These are phyloP conservation scores for Synanthedon andrenaeformis DNA, from an alignment of 2,888 invertebrate species.

Conservation along the genomic window DNA sequence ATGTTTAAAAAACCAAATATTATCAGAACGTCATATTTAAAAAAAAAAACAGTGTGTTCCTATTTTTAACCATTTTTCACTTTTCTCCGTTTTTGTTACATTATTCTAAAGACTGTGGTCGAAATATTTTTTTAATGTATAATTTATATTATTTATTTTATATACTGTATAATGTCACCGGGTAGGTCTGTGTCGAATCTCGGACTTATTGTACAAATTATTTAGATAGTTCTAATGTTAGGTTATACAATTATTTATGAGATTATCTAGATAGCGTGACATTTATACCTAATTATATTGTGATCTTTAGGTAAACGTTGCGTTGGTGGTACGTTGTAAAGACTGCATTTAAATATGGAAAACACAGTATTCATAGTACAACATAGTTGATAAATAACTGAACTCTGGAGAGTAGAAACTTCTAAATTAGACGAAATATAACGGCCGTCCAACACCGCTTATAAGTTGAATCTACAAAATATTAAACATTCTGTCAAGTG, in stretches of 20 bases:
- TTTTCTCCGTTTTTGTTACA: constrained; percentile 42
- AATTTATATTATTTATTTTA: constrained; percentile 66
- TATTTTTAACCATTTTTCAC: constrained; percentile 51
- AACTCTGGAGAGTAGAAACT: constrained; percentile 11
- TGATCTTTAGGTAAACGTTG: constrained; percentile 51
- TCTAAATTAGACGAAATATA: constrained; percentile 4
- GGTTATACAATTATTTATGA: constrained; percentile 63
- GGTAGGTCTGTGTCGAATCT: constrained; percentile 41
- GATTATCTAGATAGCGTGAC: constrained; percentile 58
- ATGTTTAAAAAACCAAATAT: constrained; percentile 44
- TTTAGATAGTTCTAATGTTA: constrained; percentile 48
- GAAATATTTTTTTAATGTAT: constrained; percentile 36
- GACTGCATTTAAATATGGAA: constrained; percentile 62
- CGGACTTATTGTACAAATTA: constrained; percentile 67
- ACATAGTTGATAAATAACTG: constrained; percentile 6
- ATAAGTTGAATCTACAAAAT: neutral
- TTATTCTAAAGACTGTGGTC: constrained; percentile 60
- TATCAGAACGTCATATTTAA: constrained; percentile 26
- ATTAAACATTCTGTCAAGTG: no score
- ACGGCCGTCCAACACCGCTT: no score
- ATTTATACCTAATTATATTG: constrained; percentile 47
- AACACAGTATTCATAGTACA: constrained; percentile 36
- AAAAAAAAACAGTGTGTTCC: constrained; percentile 46
- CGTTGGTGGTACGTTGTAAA: constrained; percentile 35
- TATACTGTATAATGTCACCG: constrained; percentile 51